Evolutionary conservation across 2,113 vertebrate genomes (phyloP).

Genomic region (Onychostruthus taczanowskii): DNA sequence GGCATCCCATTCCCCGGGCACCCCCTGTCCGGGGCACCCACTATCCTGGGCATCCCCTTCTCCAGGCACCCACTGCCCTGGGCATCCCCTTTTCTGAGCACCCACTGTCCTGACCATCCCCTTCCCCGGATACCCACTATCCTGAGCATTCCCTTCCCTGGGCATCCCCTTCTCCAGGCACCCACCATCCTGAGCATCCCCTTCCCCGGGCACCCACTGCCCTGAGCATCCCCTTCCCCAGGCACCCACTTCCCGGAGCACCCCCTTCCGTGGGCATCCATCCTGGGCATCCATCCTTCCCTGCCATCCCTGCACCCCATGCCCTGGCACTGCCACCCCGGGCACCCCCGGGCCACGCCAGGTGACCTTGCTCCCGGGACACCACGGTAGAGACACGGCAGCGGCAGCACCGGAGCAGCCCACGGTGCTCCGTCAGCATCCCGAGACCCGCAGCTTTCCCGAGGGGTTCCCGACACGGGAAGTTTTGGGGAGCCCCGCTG

Average conservation of each 20-base stretch:
- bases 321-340: background rate
- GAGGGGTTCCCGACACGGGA: accelerated
- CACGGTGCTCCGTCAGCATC: background rate
- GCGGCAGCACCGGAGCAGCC: accelerated
- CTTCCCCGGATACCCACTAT: too few relatives aligned
- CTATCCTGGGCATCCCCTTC: background rate
- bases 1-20: background rate
- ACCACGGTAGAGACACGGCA: accelerated
- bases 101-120: too few relatives aligned
- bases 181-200: background rate
- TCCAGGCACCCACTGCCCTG: accelerated
- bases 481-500: background rate
- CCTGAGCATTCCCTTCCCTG: background rate
- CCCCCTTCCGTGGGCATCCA: accelerated
- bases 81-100: background rate
- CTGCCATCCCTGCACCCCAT: background rate
- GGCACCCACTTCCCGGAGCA: accelerated
- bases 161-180: too few relatives aligned
- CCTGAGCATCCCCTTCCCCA: accelerated
- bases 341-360: background rate
- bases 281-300: background rate
- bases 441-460: background rate
- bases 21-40: too few relatives aligned
- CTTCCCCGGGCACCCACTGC: accelerated
- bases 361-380: too few relatives aligned